phyloP scores from a whole-genome alignment of 1,140 invertebrate genomes.

The Mycetomoellerius zeteki region DNA sequence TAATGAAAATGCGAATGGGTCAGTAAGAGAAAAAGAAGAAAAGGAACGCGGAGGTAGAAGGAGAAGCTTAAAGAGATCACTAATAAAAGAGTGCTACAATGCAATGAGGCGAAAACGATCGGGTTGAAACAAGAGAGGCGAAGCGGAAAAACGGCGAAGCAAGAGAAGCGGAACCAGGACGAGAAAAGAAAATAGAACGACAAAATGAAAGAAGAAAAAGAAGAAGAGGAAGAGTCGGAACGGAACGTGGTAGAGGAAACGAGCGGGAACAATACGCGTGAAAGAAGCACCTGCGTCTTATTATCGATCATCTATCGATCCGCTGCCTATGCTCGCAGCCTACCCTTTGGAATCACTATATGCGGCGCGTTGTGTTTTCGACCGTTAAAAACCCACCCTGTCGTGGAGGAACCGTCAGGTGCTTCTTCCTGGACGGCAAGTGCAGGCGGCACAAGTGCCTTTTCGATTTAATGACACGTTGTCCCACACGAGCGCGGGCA shows the following conservation, averaged over 20 bases:
- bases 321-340: constrained; percentile 55
- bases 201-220: not conserved
- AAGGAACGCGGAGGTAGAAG: not conserved
- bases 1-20: constrained; percentile 51
- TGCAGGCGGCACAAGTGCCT: constrained; percentile 84
- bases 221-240: constrained; percentile 15
- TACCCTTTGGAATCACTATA: constrained; percentile 74
- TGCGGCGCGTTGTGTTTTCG: constrained; percentile 75
- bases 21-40: constrained; percentile 25
- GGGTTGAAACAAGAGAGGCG: constrained; percentile 6
- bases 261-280: constrained; percentile 45
- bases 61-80: constrained; percentile 36
- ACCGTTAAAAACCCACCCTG: constrained; percentile 82
- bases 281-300: constrained; percentile 82
- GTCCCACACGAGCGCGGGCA: constrained; percentile 44
- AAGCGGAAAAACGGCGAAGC: constrained; percentile 15
- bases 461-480: constrained; percentile 85
- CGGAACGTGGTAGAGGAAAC: constrained; percentile 60
- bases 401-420: constrained; percentile 81
- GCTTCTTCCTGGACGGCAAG: constrained; percentile 85
- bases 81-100: constrained; percentile 4
- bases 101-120: not conserved
- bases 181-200: constrained; percentile 22
- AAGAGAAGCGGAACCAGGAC: constrained; percentile 26
- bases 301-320: constrained; percentile 83